Conservation (phyloP, 2,113 vertebrate species). For the Marcusenius ussheri region DNA sequence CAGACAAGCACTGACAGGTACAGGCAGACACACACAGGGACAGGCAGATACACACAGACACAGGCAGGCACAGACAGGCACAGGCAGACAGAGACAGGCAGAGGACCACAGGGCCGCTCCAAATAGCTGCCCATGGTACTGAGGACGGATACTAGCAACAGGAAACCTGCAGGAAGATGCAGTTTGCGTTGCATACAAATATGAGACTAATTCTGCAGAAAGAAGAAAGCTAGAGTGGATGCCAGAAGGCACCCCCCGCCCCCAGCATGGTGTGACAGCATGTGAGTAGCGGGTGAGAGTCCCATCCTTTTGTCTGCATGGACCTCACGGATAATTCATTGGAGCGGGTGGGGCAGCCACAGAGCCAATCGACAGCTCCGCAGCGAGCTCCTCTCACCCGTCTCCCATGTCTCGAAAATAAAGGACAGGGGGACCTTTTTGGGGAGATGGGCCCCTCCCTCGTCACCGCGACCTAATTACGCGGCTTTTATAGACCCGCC, state of each 20-base stretch:
- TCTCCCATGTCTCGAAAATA: slow-evolving; percentile 47
- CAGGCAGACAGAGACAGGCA: not conserved
- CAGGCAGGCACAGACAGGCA: not conserved
- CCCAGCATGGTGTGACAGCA: slow-evolving; percentile 30
- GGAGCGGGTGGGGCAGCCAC: slow-evolving; percentile 54
- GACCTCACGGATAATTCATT: slow-evolving; percentile 70
- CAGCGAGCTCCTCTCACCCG: slow-evolving; percentile 42
- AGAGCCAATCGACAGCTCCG: slow-evolving; percentile 55
- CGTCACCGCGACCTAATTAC: slow-evolving; percentile 27
- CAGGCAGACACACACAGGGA: too few species aligned
- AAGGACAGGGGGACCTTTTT: slow-evolving; percentile 38
- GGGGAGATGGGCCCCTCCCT: slow-evolving; percentile 5
- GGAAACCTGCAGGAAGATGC: not conserved
- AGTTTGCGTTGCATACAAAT: not conserved
- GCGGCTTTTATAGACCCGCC: not conserved
- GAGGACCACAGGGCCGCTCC: not conserved
- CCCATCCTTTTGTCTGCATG: slow-evolving; percentile 63
- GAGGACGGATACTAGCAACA: not conserved
- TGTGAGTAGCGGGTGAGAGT: slow-evolving; percentile 53
- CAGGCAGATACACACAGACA: too few species aligned
- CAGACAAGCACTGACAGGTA: not conserved
- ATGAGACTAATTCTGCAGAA: not conserved
- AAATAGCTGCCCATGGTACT: not conserved
- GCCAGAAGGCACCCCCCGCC: slow-evolving; percentile 38
- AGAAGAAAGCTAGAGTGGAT: not conserved